Percentiles rank a stretch among this genome's conserved stretches.
Conservation (phyloP, 30 jellyfish, hydroid and myxozoan genomes). For the Aurelia aurita region DNA sequence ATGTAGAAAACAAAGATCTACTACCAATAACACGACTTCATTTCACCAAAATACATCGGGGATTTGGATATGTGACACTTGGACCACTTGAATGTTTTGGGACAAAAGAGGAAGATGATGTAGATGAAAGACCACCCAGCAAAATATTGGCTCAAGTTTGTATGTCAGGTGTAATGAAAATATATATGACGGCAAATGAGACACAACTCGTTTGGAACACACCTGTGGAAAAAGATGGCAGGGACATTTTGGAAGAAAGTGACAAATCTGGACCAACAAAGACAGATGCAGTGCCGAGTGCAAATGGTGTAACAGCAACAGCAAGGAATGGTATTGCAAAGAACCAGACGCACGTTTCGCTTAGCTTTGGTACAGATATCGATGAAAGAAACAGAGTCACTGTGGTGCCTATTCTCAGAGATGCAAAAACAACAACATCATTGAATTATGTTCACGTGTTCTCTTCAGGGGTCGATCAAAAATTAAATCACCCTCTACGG, state of each 20-base stretch:
- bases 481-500: not conserved
- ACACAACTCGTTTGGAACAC: conserved; percentile 62
- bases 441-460: not conserved
- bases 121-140: conserved; percentile 43
- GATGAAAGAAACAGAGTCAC: not conserved
- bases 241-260: not conserved
- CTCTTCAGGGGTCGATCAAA: no score
- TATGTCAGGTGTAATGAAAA: conserved; percentile 45
- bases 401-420: not conserved
- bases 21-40: conserved; percentile 82
- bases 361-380: no score
- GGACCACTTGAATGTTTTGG: conserved; percentile 97
- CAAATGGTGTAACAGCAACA: not conserved
- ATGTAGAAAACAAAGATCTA: conserved; percentile 71
- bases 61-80: conserved; percentile 61
- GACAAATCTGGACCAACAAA: not conserved
- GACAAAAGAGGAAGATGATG: conserved; percentile 34
- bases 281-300: not conserved
- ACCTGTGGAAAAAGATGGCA: conserved; percentile 33
- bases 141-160: conserved; percentile 75
- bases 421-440: not conserved
- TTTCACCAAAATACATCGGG: conserved; percentile 73
- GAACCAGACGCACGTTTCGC: not conserved
- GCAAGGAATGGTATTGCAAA: not conserved
- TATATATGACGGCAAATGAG: conserved; percentile 69